A percentile compares a stretch with the other conserved stretches of the same genome.
phyloP scores from a whole-genome alignment of 1,140 invertebrate genomes.

The Caenorhabditis tropicalis region DNA sequence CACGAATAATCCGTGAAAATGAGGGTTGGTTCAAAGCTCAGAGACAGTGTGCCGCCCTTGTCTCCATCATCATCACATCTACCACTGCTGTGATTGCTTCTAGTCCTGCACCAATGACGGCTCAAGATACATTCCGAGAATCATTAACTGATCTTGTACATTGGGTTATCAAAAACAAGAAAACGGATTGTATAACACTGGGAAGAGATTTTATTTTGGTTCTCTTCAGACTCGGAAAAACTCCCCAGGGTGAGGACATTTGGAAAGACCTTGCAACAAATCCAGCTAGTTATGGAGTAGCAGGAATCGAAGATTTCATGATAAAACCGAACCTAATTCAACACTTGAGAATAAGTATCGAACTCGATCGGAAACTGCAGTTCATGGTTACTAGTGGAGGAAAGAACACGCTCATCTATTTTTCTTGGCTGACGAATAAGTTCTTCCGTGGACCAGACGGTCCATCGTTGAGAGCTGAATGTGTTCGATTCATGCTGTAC shows the following conservation, averaged over 20 bases:
- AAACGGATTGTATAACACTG: slow-evolving; percentile 20
- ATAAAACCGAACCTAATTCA: background rate
- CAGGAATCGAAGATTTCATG: background rate
- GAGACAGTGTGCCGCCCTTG: background rate
- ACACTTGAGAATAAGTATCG: background rate
- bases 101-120: background rate
- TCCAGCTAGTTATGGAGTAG: background rate
- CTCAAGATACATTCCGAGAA: slow-evolving; percentile 14
- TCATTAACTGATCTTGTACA: background rate
- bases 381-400: background rate
- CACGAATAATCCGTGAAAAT: background rate
- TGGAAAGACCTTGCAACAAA: slow-evolving; percentile 41
- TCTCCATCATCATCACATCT: background rate
- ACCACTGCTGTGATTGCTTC: background rate
- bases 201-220: slow-evolving; percentile 34
- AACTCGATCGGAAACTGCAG: background rate
- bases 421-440: background rate
- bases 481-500: background rate
- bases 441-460: background rate
- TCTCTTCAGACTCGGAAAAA: background rate
- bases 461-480: background rate
- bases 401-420: background rate
- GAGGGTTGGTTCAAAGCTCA: background rate
- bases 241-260: background rate
- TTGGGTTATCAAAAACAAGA: background rate